phyloP scores from a whole-genome alignment of 2,797 vertebrate species.

The Hemibagrus guttatus region DNA sequence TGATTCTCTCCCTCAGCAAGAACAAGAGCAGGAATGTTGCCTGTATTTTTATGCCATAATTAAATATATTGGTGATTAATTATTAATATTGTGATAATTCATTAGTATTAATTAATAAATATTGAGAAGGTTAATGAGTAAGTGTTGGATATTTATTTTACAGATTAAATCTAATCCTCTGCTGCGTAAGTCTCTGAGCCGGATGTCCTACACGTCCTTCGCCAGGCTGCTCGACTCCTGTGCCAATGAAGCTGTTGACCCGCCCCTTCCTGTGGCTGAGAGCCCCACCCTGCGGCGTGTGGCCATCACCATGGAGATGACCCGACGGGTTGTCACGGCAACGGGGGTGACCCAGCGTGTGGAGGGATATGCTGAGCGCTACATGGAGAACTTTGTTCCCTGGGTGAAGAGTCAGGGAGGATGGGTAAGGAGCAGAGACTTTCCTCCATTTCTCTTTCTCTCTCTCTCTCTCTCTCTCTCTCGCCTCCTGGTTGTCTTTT shows the following conservation, averaged over 20 bases:
- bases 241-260: slow-evolving; percentile 54
- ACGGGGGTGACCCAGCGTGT: slow-evolving; percentile 79
- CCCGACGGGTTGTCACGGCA: slow-evolving; percentile 80
- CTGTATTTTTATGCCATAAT: background rate
- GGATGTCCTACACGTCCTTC: slow-evolving; percentile 81
- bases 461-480: background rate
- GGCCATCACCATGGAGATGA: slow-evolving; percentile 85
- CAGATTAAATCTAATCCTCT: slow-evolving; percentile 79
- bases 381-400: slow-evolving; percentile 86
- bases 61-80: background rate
- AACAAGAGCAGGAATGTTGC: background rate
- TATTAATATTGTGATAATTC: background rate
- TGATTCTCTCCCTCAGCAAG: background rate
- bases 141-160: background rate
- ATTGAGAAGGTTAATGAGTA: background rate
- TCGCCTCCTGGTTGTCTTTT: too few species aligned
- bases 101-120: background rate
- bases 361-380: slow-evolving; percentile 76
- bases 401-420: slow-evolving; percentile 87
- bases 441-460: background rate
- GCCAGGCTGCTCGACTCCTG: slow-evolving; percentile 78
- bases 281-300: slow-evolving; percentile 79
- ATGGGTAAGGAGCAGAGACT: slow-evolving; percentile 74
- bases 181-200: slow-evolving; percentile 70
- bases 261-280: slow-evolving; percentile 38